Evolutionary conservation across 2,113 vertebrate species (phyloP).

Genomic region (Macquaria ambigua): DNA sequence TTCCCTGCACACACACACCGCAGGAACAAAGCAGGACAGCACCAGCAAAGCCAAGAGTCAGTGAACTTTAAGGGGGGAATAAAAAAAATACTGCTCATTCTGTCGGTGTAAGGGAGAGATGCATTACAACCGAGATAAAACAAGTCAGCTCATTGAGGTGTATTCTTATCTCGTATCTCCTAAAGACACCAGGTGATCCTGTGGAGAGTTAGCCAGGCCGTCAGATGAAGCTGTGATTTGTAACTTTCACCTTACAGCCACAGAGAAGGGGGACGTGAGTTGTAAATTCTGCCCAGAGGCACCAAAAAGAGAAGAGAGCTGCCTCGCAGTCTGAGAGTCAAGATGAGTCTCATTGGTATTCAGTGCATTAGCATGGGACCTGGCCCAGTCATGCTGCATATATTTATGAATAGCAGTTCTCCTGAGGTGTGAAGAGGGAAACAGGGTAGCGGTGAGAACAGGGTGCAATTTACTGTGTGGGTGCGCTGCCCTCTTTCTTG

Average conservation of each 20-base stretch:
- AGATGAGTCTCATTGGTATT: conserved; percentile 69
- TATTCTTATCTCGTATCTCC: conserved; percentile 53
- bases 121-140: conserved; percentile 48
- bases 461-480: conserved; percentile 52
- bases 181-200: conserved; percentile 54
- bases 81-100: conserved; percentile 11
- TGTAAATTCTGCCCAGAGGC: conserved; percentile 64
- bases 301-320: conserved; percentile 50
- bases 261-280: conserved; percentile 36
- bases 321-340: conserved; percentile 28
- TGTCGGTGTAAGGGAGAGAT: conserved; percentile 32
- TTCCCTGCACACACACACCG: background rate
- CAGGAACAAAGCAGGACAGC: conserved; percentile 17
- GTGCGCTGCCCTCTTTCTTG: conserved; percentile 21
- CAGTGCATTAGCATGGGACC: conserved; percentile 54
- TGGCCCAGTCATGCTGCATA: conserved; percentile 59
- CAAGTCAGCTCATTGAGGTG: conserved; percentile 41
- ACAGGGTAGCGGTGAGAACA: conserved; percentile 32
- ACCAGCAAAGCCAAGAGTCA: conserved; percentile 18
- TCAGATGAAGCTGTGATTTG: conserved; percentile 68
- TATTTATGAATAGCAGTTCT: conserved; percentile 69
- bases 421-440: conserved; percentile 61
- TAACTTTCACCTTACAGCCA: conserved; percentile 65
- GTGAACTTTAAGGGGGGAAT: conserved; percentile 34
- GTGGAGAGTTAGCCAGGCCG: conserved; percentile 39